Percentiles rank a stretch among this genome's conserved stretches.
Evolutionary conservation across 1,140 invertebrate species (phyloP).

Genomic region (Zaprionus nigranus): DNA sequence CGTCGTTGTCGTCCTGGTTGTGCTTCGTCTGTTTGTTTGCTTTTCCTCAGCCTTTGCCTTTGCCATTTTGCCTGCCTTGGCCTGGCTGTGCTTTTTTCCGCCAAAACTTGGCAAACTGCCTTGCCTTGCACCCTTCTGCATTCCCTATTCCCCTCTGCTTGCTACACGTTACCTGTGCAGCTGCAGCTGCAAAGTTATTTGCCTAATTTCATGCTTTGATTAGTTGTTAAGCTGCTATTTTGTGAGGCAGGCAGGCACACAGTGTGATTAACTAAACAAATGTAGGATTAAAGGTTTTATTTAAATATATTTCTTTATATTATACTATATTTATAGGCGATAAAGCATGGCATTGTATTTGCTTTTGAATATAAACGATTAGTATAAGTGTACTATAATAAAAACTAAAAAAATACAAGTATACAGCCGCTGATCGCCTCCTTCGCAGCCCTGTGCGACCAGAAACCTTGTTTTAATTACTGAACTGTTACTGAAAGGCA

Average conservation of each 20-base stretch:
- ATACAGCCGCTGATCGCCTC: too few species aligned
- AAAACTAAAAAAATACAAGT: too few species aligned
- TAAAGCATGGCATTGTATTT: too few species aligned
- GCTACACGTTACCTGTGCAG: slow-evolving; percentile 3
- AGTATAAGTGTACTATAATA: too few species aligned
- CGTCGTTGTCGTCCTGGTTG: slow-evolving; percentile 40
- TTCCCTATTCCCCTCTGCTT: slow-evolving; percentile 20
- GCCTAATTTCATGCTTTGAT: slow-evolving; percentile 81
- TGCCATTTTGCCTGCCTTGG: neutral
- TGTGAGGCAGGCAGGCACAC: neutral
- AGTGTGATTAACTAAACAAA: neutral
- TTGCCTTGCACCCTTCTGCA: neutral
- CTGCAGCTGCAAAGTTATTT: slow-evolving; percentile 54
- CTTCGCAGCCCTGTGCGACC: too few species aligned
- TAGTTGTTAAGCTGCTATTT: slow-evolving; percentile 46
- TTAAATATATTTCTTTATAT: accelerated
- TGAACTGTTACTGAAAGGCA: too few species aligned
- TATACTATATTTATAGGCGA: too few species aligned
- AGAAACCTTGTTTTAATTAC: too few species aligned
- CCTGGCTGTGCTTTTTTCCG: slow-evolving; percentile 50
- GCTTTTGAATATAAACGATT: too few species aligned
- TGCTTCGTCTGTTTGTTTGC: slow-evolving; percentile 53
- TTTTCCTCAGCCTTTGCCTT: slow-evolving; percentile 32
- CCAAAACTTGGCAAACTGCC: slow-evolving; percentile 26
- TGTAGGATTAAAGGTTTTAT: too few species aligned